These are phyloP conservation scores for Lycocerus yunnanus DNA, from an alignment of 2,888 invertebrate genomes.

Conservation along the genomic window DNA sequence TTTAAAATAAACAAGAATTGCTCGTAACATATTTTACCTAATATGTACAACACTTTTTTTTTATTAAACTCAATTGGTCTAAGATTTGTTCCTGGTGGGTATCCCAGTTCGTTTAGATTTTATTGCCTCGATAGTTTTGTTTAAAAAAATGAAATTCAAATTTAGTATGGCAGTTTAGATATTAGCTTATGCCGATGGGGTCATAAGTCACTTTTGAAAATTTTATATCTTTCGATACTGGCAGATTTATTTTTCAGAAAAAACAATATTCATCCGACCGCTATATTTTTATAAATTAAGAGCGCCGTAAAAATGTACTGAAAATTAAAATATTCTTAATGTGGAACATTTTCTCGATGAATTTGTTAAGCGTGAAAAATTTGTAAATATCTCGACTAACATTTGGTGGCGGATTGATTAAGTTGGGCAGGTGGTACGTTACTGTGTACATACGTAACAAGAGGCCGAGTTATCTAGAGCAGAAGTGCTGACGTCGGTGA, in stretches of 20 bases:
- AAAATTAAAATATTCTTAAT: not conserved
- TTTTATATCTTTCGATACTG: too few relatives aligned
- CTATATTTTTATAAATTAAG: too few relatives aligned
- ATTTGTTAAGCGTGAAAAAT: not conserved
- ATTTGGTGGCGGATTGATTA: constrained; percentile 13
- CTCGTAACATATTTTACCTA: not conserved
- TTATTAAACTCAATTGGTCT: not conserved
- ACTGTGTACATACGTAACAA: constrained; percentile 26
- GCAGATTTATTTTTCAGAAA: too few relatives aligned
- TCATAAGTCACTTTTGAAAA: too few relatives aligned
- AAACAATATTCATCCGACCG: too few relatives aligned
- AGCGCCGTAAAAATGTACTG: too few relatives aligned
- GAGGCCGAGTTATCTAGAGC: constrained; percentile 28
- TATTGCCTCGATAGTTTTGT: too few relatives aligned
- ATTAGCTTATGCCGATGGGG: too few relatives aligned
- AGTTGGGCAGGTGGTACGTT: constrained; percentile 20
- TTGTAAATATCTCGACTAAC: not conserved
- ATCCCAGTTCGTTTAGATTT: not conserved
- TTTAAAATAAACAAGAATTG: not conserved
- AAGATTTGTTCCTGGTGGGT: not conserved
- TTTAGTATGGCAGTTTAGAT: too few relatives aligned
- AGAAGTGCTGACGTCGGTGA: constrained; percentile 30
- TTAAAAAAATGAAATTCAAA: too few relatives aligned
- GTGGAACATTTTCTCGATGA: not conserved
- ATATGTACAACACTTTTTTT: not conserved